Conservation (phyloP, 2,888 invertebrate genomes). For the Microctonus aethiopoides region DNA sequence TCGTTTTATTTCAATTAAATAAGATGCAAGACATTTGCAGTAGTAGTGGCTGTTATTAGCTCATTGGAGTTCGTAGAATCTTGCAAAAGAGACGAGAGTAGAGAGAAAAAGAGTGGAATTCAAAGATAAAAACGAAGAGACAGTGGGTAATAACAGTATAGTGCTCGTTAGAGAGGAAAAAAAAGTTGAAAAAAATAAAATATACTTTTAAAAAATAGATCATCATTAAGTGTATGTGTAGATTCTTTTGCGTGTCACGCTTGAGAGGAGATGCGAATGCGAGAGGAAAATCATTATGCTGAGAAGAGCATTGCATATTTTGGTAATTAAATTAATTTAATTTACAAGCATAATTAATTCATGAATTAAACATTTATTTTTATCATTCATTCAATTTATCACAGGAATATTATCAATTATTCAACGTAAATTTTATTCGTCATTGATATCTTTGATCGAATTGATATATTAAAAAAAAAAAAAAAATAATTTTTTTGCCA, state of each 20-base stretch:
- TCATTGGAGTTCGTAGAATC: constrained; percentile 42
- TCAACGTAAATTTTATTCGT: too few species aligned
- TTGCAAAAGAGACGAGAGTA: background rate
- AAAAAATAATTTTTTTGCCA: too few species aligned
- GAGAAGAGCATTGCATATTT: constrained; percentile 59
- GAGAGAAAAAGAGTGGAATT: constrained; percentile 21
- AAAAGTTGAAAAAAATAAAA: background rate
- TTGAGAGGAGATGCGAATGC: constrained; percentile 55
- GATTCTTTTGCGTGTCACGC: constrained; percentile 26
- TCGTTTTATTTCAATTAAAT: constrained; percentile 43
- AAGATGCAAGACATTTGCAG: constrained; percentile 38
- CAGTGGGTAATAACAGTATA: background rate
- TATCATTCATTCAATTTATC: too few species aligned
- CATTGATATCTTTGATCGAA: too few species aligned
- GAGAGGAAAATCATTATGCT: constrained; percentile 57
- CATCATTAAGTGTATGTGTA: constrained; percentile 10
- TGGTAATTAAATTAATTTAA: constrained; percentile 49
- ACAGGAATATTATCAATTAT: too few species aligned
- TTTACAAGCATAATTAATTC: too few species aligned
- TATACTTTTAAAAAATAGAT: background rate
- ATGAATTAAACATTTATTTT: background rate
- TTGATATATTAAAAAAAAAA: too few species aligned
- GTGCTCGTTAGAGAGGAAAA: constrained; percentile 2
- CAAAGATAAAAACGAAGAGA: constrained; percentile 19
- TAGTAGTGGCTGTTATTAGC: constrained; percentile 31